Base-by-base conservation (phyloP, 2,888 invertebrate genomes). In the Dryocosmus kuriphilus region DNA sequence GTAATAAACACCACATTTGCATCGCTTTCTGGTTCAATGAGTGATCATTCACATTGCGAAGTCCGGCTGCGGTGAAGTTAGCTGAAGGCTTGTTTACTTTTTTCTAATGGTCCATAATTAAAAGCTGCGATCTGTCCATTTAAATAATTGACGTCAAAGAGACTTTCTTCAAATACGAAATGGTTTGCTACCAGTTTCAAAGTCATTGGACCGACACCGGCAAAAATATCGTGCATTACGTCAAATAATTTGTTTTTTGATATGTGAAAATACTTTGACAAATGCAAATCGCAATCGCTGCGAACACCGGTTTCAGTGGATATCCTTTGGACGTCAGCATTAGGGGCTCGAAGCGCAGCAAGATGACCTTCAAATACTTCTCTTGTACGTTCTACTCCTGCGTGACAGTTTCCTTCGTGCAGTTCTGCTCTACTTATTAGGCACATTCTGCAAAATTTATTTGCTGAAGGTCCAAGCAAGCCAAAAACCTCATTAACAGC, bases 401-500 rank as follows among this genome's bases (percentile, higher is more conserved):
- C 3, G 5, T 51, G 1, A 6, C 16, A 32, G 5, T 46, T n/a
- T n/a, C 73, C 30, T 7, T 2, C 32, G 3, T 24, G 41, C 7
- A 76, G n/a, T 5, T 67, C 24, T 19, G 30, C 27, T 1, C 55
- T 55, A 51, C 30, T 32, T 32, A 38, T 65, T n/a, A 76, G 57
- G 63, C 67, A 76, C 67, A 41, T 24, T 8, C 67, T 14, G 19
- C 46, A 71, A 71, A 71, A 71, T 5, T 16, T 19, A 71, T 71
- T 71, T 2, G 82, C 81, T 11, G 78, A 77, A 35, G 83, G 82
- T 22, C 78, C 74, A 32, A 82, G 61, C n/a, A 81, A 51, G 14
- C 81, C 80, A 63, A 65, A 82, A 0, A 84, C 75, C 51, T 82
- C 67, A 63, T 83, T n/a, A 1, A 82, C 82, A 7, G 84, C 83